phyloP scores from a whole-genome alignment of 2,888 invertebrate species.

The Eristalinus sepulchralis region DNA sequence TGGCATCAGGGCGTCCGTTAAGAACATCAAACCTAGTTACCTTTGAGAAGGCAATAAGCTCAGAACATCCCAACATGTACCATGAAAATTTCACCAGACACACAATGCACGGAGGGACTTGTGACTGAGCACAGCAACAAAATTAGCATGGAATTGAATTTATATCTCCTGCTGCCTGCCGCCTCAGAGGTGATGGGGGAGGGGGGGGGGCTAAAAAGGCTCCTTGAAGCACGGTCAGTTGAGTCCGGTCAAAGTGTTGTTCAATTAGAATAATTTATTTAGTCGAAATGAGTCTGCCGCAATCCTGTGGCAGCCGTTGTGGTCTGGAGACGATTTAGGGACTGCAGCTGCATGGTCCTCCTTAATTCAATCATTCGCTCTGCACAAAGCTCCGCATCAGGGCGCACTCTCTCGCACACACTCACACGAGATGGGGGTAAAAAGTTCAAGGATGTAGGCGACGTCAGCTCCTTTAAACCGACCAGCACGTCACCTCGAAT shows the following conservation, averaged over 20 bases:
- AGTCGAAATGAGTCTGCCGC: conserved; percentile 58
- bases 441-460: conserved; percentile 58
- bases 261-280: conserved; percentile 71
- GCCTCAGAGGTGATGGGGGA: background rate
- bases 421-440: conserved; percentile 14
- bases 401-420: background rate
- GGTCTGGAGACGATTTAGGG: conserved; percentile 51
- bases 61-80: background rate
- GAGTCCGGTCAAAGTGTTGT: conserved; percentile 66
- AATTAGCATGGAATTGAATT: conserved; percentile 61
- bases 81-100: background rate
- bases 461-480: background rate
- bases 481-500: conserved; percentile 46
- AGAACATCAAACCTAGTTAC: background rate
- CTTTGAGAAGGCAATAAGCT: background rate
- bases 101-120: background rate
- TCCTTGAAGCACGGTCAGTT: conserved; percentile 55
- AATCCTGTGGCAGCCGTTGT: conserved; percentile 35
- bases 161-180: conserved; percentile 17
- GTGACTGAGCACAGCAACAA: conserved; percentile 31
- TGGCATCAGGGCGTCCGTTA: background rate
- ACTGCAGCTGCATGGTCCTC: conserved; percentile 32
- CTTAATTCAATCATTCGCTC: conserved; percentile 51
- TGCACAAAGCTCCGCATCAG: conserved; percentile 32
- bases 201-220: background rate